Evolutionary conservation across 1,140 invertebrate genomes (phyloP).

Genomic region (Drosophila subpulchrella): DNA sequence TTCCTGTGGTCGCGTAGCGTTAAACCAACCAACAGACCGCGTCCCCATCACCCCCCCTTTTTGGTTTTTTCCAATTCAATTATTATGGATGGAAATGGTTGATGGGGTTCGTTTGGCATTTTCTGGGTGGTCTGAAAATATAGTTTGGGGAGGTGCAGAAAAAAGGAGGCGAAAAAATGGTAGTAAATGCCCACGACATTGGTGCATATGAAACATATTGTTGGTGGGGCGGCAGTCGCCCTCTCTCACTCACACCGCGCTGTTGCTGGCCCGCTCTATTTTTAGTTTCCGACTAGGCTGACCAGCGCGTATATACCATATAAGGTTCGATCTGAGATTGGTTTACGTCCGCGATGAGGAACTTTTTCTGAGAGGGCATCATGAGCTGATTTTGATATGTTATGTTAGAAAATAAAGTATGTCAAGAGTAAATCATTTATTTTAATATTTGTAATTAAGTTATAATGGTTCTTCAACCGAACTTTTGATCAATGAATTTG

Average conservation of each 20-base stretch:
- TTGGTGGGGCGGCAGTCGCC: constrained; percentile 1
- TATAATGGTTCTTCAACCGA: too few relatives aligned
- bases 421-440: too few relatives aligned
- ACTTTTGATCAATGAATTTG: too few relatives aligned
- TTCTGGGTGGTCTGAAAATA: not conserved
- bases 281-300: constrained; percentile 27
- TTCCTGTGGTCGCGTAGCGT: constrained; percentile 80
- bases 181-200: constrained; percentile 68
- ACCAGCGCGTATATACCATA: constrained; percentile 4
- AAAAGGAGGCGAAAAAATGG: constrained; percentile 29
- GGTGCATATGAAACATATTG: constrained; percentile 66
- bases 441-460: too few relatives aligned
- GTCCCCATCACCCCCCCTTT: not conserved
- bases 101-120: not conserved
- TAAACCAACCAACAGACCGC: constrained; percentile 53
- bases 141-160: constrained; percentile 26
- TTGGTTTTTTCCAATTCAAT: constrained; percentile 78
- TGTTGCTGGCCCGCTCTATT: constrained; percentile 12
- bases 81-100: constrained; percentile 60
- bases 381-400: not conserved
- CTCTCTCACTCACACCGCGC: constrained; percentile 8
- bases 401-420: not conserved
- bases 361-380: not conserved
- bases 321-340: constrained; percentile 13
- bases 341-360: not conserved